phyloP scores from a whole-genome alignment of 2,113 vertebrate genomes.

The Merops nubicus region DNA sequence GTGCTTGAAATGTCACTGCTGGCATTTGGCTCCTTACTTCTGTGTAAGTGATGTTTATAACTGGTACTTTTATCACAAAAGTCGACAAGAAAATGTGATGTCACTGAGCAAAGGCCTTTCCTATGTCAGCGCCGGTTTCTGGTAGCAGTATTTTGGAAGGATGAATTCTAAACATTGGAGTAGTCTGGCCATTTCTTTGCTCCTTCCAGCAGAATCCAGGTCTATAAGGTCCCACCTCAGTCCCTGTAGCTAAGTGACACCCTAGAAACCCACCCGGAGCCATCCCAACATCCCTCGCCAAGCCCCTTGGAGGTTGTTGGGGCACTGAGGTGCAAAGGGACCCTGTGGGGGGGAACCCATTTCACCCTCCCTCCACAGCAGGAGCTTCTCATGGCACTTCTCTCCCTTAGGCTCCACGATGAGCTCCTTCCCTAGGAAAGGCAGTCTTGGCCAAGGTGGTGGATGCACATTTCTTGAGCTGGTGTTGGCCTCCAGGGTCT shows the following conservation, averaged over 20 bases:
- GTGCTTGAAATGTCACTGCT: background rate
- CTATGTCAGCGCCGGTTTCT: background rate
- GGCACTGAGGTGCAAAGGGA: background rate
- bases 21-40: background rate
- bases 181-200: background rate
- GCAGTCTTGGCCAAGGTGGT: background rate
- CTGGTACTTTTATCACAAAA: background rate
- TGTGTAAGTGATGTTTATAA: rapidly evolving
- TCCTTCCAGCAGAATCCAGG: background rate
- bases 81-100: background rate
- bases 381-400: rapidly evolving
- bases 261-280: rapidly evolving
- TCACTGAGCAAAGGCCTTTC: background rate
- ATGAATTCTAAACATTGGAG: background rate
- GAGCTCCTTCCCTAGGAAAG: background rate
- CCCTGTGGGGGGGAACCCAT: rapidly evolving
- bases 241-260: background rate
- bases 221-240: background rate
- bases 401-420: rapidly evolving
- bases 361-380: background rate
- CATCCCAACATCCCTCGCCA: rapidly evolving
- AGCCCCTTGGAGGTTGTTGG: background rate
- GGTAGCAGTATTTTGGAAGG: background rate
- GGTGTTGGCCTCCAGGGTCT: background rate
- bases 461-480: slow-evolving; percentile 34